Conservation (phyloP, 1,140 invertebrate genomes). For the Cyphomyrmex costatus region DNA sequence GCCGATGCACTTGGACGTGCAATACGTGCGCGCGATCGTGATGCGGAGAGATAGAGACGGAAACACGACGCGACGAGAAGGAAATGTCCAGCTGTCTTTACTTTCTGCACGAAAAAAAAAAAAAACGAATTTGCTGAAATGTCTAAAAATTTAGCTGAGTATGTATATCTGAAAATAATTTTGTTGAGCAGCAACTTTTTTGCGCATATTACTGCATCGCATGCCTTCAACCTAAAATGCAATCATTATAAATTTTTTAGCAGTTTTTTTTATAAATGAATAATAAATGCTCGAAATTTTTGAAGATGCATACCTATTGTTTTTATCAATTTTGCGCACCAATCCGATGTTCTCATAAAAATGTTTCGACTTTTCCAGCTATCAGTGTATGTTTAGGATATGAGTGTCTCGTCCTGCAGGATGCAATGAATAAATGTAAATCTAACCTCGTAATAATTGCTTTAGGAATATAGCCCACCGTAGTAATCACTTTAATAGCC, state of each 20-base stretch:
- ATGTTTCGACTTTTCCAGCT: constrained; percentile 75
- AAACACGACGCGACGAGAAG: background rate
- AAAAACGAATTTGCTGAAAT: no score
- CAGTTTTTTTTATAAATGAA: background rate
- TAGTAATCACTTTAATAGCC: constrained; percentile 83
- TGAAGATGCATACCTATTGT: constrained; percentile 63
- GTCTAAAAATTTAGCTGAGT: no score
- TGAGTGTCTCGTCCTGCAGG: constrained; percentile 69
- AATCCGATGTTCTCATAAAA: constrained; percentile 75
- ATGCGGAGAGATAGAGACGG: background rate
- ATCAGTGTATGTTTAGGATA: constrained; percentile 80
- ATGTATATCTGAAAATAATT: no score
- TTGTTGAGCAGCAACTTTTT: constrained; percentile 6
- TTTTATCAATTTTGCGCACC: constrained; percentile 40
- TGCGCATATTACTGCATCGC: background rate
- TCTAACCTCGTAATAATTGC: constrained; percentile 82
- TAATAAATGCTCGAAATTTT: background rate
- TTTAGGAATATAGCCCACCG: constrained; percentile 76
- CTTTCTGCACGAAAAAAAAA: no score
- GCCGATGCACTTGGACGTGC: constrained; percentile 25
- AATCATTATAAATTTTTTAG: background rate
- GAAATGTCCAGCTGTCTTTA: background rate
- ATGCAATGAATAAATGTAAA: constrained; percentile 84
- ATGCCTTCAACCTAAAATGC: background rate
- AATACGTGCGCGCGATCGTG: constrained; percentile 3